phyloP scores from a whole-genome alignment of 2,113 vertebrate genomes.

The Cathartes aura region DNA sequence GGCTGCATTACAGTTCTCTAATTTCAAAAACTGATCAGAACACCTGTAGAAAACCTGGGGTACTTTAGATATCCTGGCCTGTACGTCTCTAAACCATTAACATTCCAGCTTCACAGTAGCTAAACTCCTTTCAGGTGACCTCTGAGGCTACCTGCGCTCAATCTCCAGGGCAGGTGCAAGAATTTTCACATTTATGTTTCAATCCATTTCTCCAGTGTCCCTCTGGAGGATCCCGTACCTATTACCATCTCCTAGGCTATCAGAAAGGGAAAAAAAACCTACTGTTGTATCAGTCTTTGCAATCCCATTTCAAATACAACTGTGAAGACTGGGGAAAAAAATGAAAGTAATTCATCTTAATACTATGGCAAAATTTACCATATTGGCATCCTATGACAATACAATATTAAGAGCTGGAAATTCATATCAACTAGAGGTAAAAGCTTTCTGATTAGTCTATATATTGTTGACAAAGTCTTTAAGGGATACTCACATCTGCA shows the following conservation, averaged over 20 bases:
- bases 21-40: neutral
- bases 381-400: neutral
- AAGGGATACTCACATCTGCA: neutral
- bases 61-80: neutral
- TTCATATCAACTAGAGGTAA: neutral
- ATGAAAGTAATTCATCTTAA: neutral
- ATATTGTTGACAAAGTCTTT: neutral
- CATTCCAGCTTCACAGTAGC: neutral
- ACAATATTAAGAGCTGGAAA: neutral
- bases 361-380: neutral
- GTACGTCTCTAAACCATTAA: neutral
- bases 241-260: neutral
- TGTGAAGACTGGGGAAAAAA: neutral
- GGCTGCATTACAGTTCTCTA: neutral
- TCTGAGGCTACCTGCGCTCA: neutral
- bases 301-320: neutral
- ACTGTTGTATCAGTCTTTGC: neutral
- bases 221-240: neutral
- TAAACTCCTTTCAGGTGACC: neutral
- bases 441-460: neutral
- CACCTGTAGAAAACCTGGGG: neutral
- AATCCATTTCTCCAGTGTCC: neutral
- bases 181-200: neutral
- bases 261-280: neutral
- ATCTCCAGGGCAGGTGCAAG: neutral